Percentiles rank a stretch among this genome's conserved stretches.
Evolutionary conservation across 1,140 invertebrate species (phyloP).

Genomic region (Luehdorfia chinensis): DNA sequence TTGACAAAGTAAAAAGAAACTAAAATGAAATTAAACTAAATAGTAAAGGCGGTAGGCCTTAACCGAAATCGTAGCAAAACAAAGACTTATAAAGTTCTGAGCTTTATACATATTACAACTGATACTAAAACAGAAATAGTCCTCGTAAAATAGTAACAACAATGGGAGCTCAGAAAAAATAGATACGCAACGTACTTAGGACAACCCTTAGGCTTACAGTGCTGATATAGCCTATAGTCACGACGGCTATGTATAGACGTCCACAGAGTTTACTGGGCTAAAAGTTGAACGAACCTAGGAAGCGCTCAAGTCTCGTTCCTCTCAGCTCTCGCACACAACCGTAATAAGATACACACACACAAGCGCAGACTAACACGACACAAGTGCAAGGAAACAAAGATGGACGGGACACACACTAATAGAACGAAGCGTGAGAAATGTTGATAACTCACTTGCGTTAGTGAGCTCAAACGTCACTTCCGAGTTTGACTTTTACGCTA

Average conservation of each 20-base stretch:
- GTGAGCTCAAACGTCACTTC: slow-evolving; percentile 65
- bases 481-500: slow-evolving; percentile 46
- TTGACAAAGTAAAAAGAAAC: too few species aligned
- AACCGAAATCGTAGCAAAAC: not conserved
- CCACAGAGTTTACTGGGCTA: slow-evolving; percentile 72
- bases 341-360: slow-evolving; percentile 42
- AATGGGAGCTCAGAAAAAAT: too few species aligned
- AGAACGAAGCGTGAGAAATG: slow-evolving; percentile 69
- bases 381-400: slow-evolving; percentile 35
- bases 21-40: too few species aligned
- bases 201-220: slow-evolving; percentile 17
- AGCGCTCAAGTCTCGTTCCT: slow-evolving; percentile 53
- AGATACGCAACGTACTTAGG: not conserved
- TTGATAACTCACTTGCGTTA: slow-evolving; percentile 74
- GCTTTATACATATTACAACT: not conserved
- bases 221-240: slow-evolving; percentile 6
- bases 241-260: slow-evolving; percentile 36
- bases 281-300: slow-evolving; percentile 73
- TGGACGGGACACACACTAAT: slow-evolving; percentile 52
- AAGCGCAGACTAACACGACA: slow-evolving; percentile 21
- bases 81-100: not conserved
- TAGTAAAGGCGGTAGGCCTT: too few species aligned
- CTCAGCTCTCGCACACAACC: slow-evolving; percentile 60
- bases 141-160: not conserved
- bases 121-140: slow-evolving; percentile 13